Percentiles rank a stretch among this genome's conserved stretches.
phyloP scores from a whole-genome alignment of 2,113 vertebrate genomes.

The Micronycteris hirsuta region DNA sequence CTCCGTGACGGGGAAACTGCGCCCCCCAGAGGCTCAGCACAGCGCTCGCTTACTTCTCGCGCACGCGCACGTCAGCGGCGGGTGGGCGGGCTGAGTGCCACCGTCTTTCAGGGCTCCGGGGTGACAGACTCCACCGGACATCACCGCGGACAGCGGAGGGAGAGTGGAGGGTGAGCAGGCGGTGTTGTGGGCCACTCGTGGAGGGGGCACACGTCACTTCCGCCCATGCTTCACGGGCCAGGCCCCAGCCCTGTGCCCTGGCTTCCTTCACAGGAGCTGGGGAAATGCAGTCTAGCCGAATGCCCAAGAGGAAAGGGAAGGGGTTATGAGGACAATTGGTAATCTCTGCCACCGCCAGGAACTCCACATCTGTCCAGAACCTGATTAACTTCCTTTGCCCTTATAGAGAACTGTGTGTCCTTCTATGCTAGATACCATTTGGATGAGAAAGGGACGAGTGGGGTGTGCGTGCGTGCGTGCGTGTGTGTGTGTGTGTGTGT shows the following conservation, averaged over 20 bases:
- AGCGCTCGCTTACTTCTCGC: neutral
- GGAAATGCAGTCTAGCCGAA: neutral
- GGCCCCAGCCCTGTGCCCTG: neutral
- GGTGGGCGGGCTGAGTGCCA: too few relatives aligned
- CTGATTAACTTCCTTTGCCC: neutral
- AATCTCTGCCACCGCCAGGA: neutral
- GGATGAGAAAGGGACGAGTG: rapidly evolving
- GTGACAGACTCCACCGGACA: rapidly evolving
- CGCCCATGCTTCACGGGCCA: neutral
- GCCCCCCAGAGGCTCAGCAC: neutral
- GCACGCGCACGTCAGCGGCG: neutral
- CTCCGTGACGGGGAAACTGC: neutral
- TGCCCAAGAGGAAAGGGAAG: neutral
- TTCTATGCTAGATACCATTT: neutral
- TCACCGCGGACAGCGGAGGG: neutral
- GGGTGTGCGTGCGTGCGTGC: too few relatives aligned
- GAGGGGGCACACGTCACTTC: neutral
- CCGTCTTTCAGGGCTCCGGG: neutral
- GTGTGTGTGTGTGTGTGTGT: neutral
- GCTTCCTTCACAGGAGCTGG: neutral
- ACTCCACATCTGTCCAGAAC: neutral
- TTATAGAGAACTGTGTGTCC: neutral
- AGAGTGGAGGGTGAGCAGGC: neutral
- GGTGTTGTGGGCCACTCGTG: too few relatives aligned
- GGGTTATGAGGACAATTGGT: neutral